Conservation (phyloP, 2,888 invertebrate species). For the Venusia cambrica region DNA sequence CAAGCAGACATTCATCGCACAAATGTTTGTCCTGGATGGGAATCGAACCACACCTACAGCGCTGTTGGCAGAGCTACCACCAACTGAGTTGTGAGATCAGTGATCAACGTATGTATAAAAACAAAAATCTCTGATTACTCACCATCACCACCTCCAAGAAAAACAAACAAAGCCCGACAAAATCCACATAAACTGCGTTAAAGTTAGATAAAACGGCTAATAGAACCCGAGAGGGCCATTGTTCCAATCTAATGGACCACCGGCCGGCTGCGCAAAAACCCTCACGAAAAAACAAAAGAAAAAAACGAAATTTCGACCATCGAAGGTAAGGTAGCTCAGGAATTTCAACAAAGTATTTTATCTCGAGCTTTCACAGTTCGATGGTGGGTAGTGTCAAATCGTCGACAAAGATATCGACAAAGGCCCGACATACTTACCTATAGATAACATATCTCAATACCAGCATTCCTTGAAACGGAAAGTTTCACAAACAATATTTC, state of each 20-base stretch:
- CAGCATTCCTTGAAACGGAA: conserved; percentile 24
- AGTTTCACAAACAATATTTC: conserved; percentile 21
- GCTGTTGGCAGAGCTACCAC: too few relatives aligned
- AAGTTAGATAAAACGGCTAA: conserved; percentile 73
- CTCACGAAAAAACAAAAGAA: conserved; percentile 62
- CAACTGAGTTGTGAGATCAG: too few relatives aligned
- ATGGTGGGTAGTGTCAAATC: conserved; percentile 69
- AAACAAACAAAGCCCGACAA: conserved; percentile 55
- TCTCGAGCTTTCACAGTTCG: conserved; percentile 73
- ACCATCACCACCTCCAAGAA: conserved; percentile 46
- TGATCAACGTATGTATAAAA: too few relatives aligned
- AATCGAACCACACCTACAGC: too few relatives aligned
- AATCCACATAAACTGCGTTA: conserved; percentile 72
- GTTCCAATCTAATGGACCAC: conserved; percentile 77
- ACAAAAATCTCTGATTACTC: conserved; percentile 23
- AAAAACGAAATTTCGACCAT: conserved; percentile 70
- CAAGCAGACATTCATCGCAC: too few relatives aligned
- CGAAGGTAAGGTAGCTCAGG: conserved; percentile 61
- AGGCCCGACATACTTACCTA: conserved; percentile 22
- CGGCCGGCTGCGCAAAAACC: conserved; percentile 70
- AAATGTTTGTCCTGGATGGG: too few relatives aligned
- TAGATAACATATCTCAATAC: conserved; percentile 27
- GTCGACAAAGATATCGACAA: conserved; percentile 62
- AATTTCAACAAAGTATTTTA: conserved; percentile 76
- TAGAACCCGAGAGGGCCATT: conserved; percentile 70